Percentiles rank a stretch among this genome's conserved stretches.
These are phyloP conservation scores for Halocaridina rubra DNA, from an alignment of 2,888 invertebrate species.

Conservation along the genomic window DNA sequence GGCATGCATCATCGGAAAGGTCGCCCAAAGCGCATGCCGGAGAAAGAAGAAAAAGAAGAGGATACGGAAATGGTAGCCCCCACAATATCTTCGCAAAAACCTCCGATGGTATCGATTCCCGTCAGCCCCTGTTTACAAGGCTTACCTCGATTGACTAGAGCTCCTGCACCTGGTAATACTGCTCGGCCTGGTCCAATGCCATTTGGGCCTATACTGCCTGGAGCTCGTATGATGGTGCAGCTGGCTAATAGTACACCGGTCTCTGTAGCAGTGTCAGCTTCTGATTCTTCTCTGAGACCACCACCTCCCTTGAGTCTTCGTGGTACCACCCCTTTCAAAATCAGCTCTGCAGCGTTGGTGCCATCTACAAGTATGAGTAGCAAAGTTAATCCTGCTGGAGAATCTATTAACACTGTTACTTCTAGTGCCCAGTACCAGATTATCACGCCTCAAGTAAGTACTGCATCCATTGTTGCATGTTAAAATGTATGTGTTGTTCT, in stretches of 20 bases:
- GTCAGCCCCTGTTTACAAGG: constrained; percentile 31
- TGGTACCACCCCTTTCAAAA: neutral
- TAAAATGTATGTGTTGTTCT: too few species aligned
- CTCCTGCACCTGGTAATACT: constrained; percentile 25
- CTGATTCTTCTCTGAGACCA: constrained; percentile 6
- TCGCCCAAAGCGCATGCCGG: constrained; percentile 47
- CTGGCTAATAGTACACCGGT: constrained; percentile 39
- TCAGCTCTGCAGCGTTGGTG: neutral
- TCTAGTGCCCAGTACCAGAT: constrained; percentile 46
- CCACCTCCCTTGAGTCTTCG: constrained; percentile 38
- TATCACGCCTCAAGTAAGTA: constrained; percentile 59
- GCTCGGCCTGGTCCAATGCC: constrained; percentile 56
- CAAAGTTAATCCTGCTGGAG: neutral
- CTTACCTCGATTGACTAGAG: constrained; percentile 50
- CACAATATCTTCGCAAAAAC: constrained; percentile 37
- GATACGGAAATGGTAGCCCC: constrained; percentile 39
- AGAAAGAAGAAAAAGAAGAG: constrained; percentile 22
- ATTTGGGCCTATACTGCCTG: constrained; percentile 59
- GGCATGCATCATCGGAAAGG: constrained; percentile 56
- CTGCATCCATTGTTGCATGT: too few species aligned
- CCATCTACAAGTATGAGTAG: neutral
- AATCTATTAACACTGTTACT: neutral
- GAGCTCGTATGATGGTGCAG: constrained; percentile 59
- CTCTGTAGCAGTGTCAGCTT: neutral
- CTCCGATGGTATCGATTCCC: constrained; percentile 53